Base-by-base conservation (phyloP, 2,797 vertebrate genomes). In the Linurgus olivaceus region DNA sequence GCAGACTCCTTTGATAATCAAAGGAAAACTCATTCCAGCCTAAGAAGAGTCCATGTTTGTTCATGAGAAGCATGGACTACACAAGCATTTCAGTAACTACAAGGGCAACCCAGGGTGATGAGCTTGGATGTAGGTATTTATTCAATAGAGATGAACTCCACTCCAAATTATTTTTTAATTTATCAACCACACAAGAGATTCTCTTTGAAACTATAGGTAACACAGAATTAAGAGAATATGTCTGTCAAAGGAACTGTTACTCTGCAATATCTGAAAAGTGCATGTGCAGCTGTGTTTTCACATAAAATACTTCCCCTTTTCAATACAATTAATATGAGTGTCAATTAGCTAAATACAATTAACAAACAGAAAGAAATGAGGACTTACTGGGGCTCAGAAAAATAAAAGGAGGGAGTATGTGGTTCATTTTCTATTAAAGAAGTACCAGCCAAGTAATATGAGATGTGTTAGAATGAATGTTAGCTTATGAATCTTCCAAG, bases 401-500 rank as follows among this genome's bases (percentile, higher is more conserved):
- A 91, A 59, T 23, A 59, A 2, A 14, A 55, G 18, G 37, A 73
- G 29, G 44, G 58, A 66, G 51, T 42, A 55, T 0, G 0, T 7
- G 0, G 3, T 61, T 77, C 61, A 70, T 76, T 72, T 89, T 45
- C 57, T 88, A 14, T 45, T 88, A 55, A 88, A 80, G 26, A 92
- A 44, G 13, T 31, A 73, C 14, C 45, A 93, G 40, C 6, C 55
- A 70, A 91, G 35, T 44, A 70, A 25, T 76, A 79, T 15, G 24
- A 68, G 40, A 71, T 16, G 17, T 35, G 31, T 20, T 82, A 63
- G 81, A 93, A 88, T 81, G 45, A 92, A 77, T 50, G 55, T 71
- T 93, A 83, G 24, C 35, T 92, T 86, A 90, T 72, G 42, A 52
- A 54, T 52, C 38, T 73, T 91, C 38, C 62, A 80, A 72, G 35